phyloP scores from a whole-genome alignment of 2,888 invertebrate species.

The Amblyteles armatorius region DNA sequence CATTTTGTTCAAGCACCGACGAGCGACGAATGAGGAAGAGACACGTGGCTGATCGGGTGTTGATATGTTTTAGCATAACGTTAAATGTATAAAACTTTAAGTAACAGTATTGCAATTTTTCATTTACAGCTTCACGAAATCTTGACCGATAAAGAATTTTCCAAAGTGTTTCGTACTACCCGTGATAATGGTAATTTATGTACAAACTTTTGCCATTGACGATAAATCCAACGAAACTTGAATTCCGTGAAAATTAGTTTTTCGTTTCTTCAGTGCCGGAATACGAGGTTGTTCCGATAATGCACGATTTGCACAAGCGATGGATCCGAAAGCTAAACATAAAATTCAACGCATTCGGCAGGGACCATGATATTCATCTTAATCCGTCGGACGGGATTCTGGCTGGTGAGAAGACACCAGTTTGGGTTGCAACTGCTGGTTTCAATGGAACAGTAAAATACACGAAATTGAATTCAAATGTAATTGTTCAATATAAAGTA shows the following conservation, averaged over 20 bases:
- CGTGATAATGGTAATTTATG: constrained; percentile 21
- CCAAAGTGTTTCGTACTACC: constrained; percentile 1
- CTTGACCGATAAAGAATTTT: constrained; percentile 27
- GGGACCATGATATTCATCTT: not conserved
- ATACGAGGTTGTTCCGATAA: constrained; percentile 18
- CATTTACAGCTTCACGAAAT: constrained; percentile 11
- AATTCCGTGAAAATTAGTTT: not conserved
- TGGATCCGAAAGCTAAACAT: not conserved
- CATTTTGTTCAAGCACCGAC: no score
- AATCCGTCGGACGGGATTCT: not conserved
- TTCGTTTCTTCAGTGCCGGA: constrained; percentile 5
- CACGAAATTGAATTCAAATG: not conserved
- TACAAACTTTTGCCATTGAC: not conserved
- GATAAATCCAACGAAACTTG: not conserved
- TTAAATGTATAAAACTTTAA: not conserved
- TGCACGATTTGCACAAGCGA: constrained; percentile 12
- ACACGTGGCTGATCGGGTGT: not conserved
- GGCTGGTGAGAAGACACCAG: constrained; percentile 20
- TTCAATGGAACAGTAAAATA: not conserved
- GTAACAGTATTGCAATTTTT: not conserved
- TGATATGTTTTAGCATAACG: not conserved
- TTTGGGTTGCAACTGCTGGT: not conserved
- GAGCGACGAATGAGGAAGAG: no score
- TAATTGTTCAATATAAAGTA: not conserved
- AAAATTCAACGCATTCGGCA: constrained; percentile 5